Evolutionary conservation across 2,888 invertebrate genomes (phyloP), one percentile per base, ranked within the genome.

Genomic region (Chrysolina americana): DNA sequence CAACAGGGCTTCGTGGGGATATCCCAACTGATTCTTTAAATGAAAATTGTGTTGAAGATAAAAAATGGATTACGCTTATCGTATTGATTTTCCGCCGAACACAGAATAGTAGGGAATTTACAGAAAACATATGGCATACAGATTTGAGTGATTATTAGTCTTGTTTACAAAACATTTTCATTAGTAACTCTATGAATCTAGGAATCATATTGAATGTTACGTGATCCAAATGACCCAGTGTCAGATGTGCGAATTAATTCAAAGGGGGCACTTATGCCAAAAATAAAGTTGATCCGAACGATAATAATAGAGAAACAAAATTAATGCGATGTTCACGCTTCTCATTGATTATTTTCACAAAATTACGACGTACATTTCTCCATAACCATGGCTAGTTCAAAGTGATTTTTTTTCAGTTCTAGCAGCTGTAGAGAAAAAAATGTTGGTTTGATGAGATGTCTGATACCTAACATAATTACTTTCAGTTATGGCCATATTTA

Each of bases 61-160:
- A 47, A 47, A 47, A 47, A 47, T 15, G 6, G 2, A 3, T n/a
- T 15, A 15, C 47, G n/a, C 47, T 47, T 47, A 47, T 47, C 15
- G n/a, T n/a, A n/a, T 50, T 50, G 50, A 17, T 19, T n/a, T 6
- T 15, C n/a, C 19, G n/a, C 4, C 13, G 47, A 47, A 47, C 47
- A n/a, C 47, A 2, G 6, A 47, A 47, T 47, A 15, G 47, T 47
- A 47, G 15, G 10, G 47, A 4, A 23, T n/a, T 59, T 28, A 28
- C 17, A 8, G 28, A 23, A 59, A 59, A 59, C 59, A 59, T 59
- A 59, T 59, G 59, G 59, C 59, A 59, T 28, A 59, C 36, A 59
- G 59, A 59, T 59, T 59, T 59, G 15, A 13, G 8, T 59, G 59
- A 59, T 59, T 59, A 59, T 36, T 28, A 28, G 2, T 28, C 9